These are phyloP conservation scores for Pogonophryne albipinna DNA, from an alignment of 2,797 vertebrate genomes.

Conservation along the genomic window DNA sequence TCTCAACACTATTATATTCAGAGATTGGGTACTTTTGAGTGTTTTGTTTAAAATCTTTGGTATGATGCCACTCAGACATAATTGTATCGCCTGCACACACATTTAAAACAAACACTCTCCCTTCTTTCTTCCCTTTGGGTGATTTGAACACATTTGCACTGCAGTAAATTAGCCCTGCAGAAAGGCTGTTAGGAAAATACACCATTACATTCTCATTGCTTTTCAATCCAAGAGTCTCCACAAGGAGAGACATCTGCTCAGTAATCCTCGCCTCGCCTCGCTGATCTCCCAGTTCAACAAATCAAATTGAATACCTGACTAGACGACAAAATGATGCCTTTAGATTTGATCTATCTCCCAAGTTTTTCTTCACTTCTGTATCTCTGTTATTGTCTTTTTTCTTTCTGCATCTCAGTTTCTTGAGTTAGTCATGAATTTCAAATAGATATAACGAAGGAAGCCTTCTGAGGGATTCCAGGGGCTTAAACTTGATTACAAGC, in stretches of 20 bases:
- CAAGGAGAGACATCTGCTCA: conserved; percentile 40
- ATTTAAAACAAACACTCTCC: neutral
- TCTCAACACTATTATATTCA: neutral
- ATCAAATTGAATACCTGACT: conserved; percentile 38
- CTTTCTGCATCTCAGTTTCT: neutral
- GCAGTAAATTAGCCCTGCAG: conserved; percentile 34
- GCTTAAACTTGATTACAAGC: conserved; percentile 52
- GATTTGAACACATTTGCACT: conserved; percentile 11
- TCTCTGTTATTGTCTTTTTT: conserved; percentile 8
- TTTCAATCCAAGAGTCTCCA: conserved; percentile 27
- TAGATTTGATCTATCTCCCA: conserved; percentile 5
- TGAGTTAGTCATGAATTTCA: conserved; percentile 6
- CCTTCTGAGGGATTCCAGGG: conserved; percentile 10
- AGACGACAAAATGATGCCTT: conserved; percentile 21
- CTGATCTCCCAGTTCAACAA: conserved; percentile 28
- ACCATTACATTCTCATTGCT: conserved; percentile 24
- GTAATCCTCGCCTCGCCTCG: conserved; percentile 25
- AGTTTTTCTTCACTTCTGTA: neutral
- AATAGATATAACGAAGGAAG: neutral
- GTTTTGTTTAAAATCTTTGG: conserved; percentile 3
- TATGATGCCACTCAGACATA: neutral
- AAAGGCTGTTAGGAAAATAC: conserved; percentile 30
- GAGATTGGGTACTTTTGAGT: neutral
- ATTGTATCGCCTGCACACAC: conserved; percentile 22
- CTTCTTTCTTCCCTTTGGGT: conserved; percentile 10